phyloP scores from a whole-genome alignment of 2,113 vertebrate species.

The Gymnarchus niloticus region DNA sequence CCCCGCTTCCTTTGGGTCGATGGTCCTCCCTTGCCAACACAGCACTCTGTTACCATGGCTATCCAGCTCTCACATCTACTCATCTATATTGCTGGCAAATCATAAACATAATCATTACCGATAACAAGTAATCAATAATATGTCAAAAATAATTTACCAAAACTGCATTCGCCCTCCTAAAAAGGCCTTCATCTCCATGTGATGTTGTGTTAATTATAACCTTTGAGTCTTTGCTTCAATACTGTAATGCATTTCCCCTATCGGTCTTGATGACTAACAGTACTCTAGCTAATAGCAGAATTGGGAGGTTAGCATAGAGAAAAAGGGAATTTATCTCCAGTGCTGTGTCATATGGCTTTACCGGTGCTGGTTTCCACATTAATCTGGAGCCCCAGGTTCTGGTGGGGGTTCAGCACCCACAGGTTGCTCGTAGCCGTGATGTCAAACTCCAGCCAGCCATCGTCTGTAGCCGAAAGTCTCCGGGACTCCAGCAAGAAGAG shows the following conservation, averaged over 20 bases:
- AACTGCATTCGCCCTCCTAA: background rate
- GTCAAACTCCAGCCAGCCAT: constrained; percentile 96
- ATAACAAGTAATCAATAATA: background rate
- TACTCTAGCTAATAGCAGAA: background rate
- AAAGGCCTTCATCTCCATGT: background rate
- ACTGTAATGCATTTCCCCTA: background rate
- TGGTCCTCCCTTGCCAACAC: constrained; percentile 65
- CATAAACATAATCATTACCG: background rate
- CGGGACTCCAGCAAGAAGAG: constrained; percentile 86
- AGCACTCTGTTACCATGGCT: constrained; percentile 2
- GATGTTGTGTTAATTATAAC: background rate
- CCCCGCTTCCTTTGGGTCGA: constrained; percentile 79
- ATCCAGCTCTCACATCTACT: background rate
- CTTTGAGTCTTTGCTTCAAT: background rate
- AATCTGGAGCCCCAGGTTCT: constrained; percentile 92
- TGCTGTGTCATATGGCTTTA: constrained; percentile 51
- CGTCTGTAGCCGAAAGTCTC: constrained; percentile 77
- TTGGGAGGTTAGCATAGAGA: background rate
- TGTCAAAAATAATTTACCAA: background rate
- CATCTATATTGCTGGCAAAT: background rate
- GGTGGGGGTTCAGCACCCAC: constrained; percentile 86
- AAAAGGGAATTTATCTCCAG: background rate
- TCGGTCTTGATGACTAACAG: no score
- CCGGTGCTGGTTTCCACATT: constrained; percentile 81
- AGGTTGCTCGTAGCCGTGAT: constrained; percentile 94